Base-by-base conservation (phyloP, 2,888 invertebrate species). In the Choreutis nemorana region DNA sequence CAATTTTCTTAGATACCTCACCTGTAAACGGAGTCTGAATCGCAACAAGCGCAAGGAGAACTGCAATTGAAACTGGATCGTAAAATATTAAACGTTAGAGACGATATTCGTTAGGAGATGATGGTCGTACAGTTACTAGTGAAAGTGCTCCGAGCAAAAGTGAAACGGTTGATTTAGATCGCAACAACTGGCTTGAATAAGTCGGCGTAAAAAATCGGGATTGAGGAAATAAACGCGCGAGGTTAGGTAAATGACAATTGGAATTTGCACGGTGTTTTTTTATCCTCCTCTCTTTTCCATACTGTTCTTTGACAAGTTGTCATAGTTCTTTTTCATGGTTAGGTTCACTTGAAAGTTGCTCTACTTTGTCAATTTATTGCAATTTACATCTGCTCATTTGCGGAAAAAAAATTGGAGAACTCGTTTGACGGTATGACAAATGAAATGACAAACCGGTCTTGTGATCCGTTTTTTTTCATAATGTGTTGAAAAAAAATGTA, bases 71-170 rank as follows among this genome's bases (percentile, higher is more conserved):
- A 25, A 31, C 23, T 21, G 21, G 14, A 31, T 12, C 22, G 31
- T 29, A 34, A 24, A 28, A 23, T 15, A 6, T 10, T 14, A 22
- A 15, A 30, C 30, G 40, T 36, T 55, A 60, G 43, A 49, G 61
- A 44, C 33, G 36, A 29, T 38, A 45, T 51, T 56, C 41, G 50
- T 43, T 50, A 52, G 55, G 34, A 42, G 44, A 42, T 43, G 33
- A 33, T 21, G 26, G 40, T 22, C 47, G 50, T 57, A 64, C 71
- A 68, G 72, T 72, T 70, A 67, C 54, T 64, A 70, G 77, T 73
- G 75, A 75, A 75, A 75, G 75, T 73, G 61, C 48, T n/a, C 54
- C 48, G 36, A 45, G 62, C 67, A 73, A 75, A 75, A 77, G 75
- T 77, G 77, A 77, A 75, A 77, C 71, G 64, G 56, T 56, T 55